These are phyloP conservation scores for Alectura lathami DNA, from an alignment of 2,113 vertebrate genomes.

Conservation along the genomic window DNA sequence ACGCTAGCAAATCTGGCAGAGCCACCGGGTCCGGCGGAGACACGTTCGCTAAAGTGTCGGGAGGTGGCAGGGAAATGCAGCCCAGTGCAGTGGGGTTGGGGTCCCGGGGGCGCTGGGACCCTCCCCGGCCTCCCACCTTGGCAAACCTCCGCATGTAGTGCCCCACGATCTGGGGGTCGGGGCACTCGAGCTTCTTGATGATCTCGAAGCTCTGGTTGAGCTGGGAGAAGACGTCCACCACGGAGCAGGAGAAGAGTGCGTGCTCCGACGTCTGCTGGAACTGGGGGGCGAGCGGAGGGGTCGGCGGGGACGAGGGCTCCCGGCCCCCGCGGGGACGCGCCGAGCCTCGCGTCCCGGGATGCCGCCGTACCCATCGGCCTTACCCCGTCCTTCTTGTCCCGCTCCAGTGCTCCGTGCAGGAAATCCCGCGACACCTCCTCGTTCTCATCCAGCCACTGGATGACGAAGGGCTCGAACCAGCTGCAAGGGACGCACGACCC, in stretches of 20 bases:
- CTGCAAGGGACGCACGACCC: slow-evolving; percentile 46
- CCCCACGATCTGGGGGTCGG: slow-evolving; percentile 95
- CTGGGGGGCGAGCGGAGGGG: slow-evolving; percentile 58
- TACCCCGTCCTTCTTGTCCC: slow-evolving; percentile 99
- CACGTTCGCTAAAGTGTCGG: neutral
- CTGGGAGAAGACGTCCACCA: slow-evolving; percentile 98
- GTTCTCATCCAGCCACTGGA: slow-evolving; percentile 99
- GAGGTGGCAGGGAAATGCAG: neutral
- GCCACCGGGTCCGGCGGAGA: neutral
- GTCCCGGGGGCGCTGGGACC: neutral
- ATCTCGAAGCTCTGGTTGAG: slow-evolving; percentile 99
- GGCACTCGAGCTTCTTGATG: slow-evolving; percentile 97
- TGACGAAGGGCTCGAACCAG: slow-evolving; percentile 98
- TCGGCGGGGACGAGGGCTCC: neutral
- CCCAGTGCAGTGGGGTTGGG: neutral
- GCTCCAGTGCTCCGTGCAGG: slow-evolving; percentile 92
- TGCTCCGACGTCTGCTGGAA: slow-evolving; percentile 98
- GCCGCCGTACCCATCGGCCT: neutral
- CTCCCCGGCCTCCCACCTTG: slow-evolving; percentile 79
- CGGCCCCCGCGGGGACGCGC: neutral
- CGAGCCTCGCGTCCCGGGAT: neutral
- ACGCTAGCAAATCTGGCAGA: neutral
- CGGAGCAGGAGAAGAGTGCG: slow-evolving; percentile 95
- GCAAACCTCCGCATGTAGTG: slow-evolving; percentile 98
- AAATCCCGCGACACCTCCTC: slow-evolving; percentile 98